Conservation (phyloP, 1,140 invertebrate species). For the Drosophila nikananu region DNA sequence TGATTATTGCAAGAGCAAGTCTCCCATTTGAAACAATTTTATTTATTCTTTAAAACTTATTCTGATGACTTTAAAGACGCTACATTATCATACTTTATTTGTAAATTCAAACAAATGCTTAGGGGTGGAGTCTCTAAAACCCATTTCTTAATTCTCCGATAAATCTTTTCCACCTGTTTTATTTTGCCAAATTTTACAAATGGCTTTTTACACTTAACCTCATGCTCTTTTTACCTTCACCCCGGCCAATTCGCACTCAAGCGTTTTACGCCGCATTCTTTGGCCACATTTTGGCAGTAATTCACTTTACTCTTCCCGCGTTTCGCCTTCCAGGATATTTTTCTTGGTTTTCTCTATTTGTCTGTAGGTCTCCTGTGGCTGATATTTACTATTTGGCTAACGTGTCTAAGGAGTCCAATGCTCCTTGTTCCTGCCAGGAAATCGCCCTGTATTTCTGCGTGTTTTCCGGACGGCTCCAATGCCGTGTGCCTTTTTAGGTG, state of each 20-base stretch:
- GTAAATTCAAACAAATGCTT: neutral
- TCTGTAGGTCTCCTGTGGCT: conserved; percentile 40
- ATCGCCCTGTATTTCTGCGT: conserved; percentile 34
- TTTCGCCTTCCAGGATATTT: conserved; percentile 16
- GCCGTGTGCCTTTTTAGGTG: conserved; percentile 26
- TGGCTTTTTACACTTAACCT: conserved; percentile 16
- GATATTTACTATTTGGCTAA: conserved; percentile 44
- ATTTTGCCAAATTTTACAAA: conserved; percentile 25
- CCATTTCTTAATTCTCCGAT: neutral
- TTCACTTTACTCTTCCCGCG: conserved; percentile 58
- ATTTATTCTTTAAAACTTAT: neutral
- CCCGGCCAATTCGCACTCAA: conserved; percentile 34
- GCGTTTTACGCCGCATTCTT: conserved; percentile 68
- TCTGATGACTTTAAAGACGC: neutral
- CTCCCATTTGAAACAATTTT: no score
- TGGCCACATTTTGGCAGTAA: conserved; percentile 61
- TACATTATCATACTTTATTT: neutral
- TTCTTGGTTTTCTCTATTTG: conserved; percentile 24
- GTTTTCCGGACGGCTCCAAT: conserved; percentile 1
- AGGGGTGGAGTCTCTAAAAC: neutral
- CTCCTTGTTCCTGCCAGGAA: conserved; percentile 39
- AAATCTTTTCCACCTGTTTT: conserved; percentile 4
- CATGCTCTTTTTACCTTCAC: conserved; percentile 21
- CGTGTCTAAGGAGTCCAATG: conserved; percentile 63
- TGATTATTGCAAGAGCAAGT: no score